These are phyloP conservation scores for Anoncus sp. DNA, from an alignment of 2,888 invertebrate genomes.

Conservation along the genomic window DNA sequence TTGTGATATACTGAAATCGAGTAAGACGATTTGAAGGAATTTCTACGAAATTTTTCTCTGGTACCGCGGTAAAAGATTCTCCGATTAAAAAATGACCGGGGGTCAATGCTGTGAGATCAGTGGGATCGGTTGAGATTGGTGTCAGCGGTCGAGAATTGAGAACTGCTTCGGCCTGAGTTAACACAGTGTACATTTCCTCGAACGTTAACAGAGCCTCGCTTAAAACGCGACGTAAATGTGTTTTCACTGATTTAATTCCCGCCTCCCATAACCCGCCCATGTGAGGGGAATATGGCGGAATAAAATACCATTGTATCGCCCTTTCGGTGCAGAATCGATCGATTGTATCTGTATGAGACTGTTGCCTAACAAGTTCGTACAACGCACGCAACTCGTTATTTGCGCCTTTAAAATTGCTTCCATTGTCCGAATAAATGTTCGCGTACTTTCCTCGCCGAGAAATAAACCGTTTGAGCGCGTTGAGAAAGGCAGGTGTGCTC, in stretches of 20 bases:
- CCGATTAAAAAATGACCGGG: constrained; percentile 75
- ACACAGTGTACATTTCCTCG: constrained; percentile 65
- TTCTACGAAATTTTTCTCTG: constrained; percentile 4
- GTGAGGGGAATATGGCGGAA: constrained; percentile 53
- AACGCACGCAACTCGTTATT: constrained; percentile 51
- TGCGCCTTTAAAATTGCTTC: constrained; percentile 63
- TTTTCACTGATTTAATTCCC: constrained; percentile 69
- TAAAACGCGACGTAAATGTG: constrained; percentile 60
- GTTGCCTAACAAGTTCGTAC: constrained; percentile 38
- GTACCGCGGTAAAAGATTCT: constrained; percentile 50
- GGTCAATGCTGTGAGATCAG: constrained; percentile 66
- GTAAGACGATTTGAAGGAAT: constrained; percentile 11
- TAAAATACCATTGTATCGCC: constrained; percentile 58
- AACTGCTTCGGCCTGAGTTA: constrained; percentile 65
- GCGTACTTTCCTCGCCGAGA: constrained; percentile 54
- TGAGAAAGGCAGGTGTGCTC: constrained; percentile 53
- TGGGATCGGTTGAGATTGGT: constrained; percentile 55
- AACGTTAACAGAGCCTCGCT: constrained; percentile 53
- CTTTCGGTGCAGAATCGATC: constrained; percentile 10
- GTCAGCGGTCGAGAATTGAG: constrained; percentile 64
- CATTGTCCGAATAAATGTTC: constrained; percentile 58
- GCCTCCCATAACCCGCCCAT: constrained; percentile 71
- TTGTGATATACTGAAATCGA: constrained; percentile 25
- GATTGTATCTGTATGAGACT: not conserved
- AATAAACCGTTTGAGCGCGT: constrained; percentile 54